Base-by-base conservation (phyloP, 2,888 invertebrate species). In the Acholoe squamosa region DNA sequence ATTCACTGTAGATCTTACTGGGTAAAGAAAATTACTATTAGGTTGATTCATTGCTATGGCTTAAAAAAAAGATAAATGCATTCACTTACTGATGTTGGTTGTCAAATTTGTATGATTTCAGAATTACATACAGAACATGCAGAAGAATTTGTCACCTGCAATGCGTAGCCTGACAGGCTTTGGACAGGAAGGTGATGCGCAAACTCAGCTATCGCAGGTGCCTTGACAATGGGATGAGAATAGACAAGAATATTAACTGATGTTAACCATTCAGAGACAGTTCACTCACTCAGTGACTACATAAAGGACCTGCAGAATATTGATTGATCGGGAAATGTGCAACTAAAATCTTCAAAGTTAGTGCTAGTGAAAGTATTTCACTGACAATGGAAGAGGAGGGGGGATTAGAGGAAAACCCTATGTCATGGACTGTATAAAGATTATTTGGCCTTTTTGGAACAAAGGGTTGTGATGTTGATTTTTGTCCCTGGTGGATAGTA, bases 51-150 rank as follows among this genome's bases (percentile, higher is more conserved):
- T n/a, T n/a, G n/a, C n/a, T n/a, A n/a, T n/a, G n/a, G n/a, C n/a
- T n/a, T n/a, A n/a, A n/a, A n/a, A n/a, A n/a, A n/a, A n/a, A n/a
- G n/a, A n/a, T n/a, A n/a, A n/a, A n/a, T n/a, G n/a, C n/a, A n/a
- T n/a, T n/a, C n/a, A n/a, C n/a, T n/a, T n/a, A n/a, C n/a, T n/a
- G n/a, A n/a, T n/a, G n/a, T n/a, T n/a, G n/a, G 14, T 10, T 52
- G 28, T 1, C 25, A 14, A 25, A 19, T 52, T 89, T n/a, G n/a
- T 28, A 14, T 89, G 10, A 93, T 93, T 91, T 12, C 94, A 95
- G 95, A 94, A 93, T 89, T 95, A 94, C 91, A 93, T 94, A 52
- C 94, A 94, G 91, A 93, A 93, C 89, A 94, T 95, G 89, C 94
- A 94, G 90, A 92, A 93, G 92, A 94, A 94, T 80, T 90, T 94